These are phyloP conservation scores for Hoplias malabaricus DNA, from an alignment of 2,113 vertebrate species.

Conservation along the genomic window DNA sequence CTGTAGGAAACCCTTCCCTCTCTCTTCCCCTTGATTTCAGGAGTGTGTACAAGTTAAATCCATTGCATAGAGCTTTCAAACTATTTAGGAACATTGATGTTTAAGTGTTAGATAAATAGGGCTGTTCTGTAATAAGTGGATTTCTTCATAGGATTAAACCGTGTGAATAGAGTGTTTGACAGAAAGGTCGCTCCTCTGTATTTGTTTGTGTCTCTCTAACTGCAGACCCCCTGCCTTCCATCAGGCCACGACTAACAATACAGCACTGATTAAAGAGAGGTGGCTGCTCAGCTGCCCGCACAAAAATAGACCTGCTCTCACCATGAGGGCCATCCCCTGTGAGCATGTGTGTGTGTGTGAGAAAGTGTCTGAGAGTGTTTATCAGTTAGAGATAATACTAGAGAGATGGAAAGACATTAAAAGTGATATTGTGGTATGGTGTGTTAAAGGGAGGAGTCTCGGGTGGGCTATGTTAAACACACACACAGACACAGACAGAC, in stretches of 20 bases:
- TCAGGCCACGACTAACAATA: conserved; percentile 47
- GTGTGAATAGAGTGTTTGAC: background rate
- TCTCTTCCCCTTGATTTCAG: too few relatives aligned
- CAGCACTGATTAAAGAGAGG: conserved; percentile 48
- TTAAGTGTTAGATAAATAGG: too few relatives aligned
- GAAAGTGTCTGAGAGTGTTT: conserved; percentile 26
- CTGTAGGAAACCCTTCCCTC: too few relatives aligned
- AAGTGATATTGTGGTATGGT: conserved; percentile 1
- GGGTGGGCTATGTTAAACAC: background rate
- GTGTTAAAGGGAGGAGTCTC: background rate
- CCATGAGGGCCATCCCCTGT: conserved; percentile 34
- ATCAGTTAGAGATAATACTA: conserved; percentile 27
- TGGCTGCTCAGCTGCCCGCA: conserved; percentile 35
- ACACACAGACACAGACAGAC: conserved; percentile 1
- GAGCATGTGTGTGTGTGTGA: conserved; percentile 15
- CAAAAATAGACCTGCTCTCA: conserved; percentile 51
- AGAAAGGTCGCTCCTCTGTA: background rate
- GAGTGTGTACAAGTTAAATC: too few relatives aligned
- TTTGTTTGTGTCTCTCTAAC: background rate
- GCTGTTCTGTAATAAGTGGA: background rate
- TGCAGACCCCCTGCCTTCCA: conserved; percentile 21
- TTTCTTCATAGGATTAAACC: background rate
- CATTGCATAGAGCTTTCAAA: too few relatives aligned
- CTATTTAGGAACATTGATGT: too few relatives aligned
- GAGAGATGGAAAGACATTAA: conserved; percentile 15